Evolutionary conservation across 1,140 invertebrate species (phyloP), one percentile per base, ranked within the genome.

Genomic region (Pteromalus puparum): DNA sequence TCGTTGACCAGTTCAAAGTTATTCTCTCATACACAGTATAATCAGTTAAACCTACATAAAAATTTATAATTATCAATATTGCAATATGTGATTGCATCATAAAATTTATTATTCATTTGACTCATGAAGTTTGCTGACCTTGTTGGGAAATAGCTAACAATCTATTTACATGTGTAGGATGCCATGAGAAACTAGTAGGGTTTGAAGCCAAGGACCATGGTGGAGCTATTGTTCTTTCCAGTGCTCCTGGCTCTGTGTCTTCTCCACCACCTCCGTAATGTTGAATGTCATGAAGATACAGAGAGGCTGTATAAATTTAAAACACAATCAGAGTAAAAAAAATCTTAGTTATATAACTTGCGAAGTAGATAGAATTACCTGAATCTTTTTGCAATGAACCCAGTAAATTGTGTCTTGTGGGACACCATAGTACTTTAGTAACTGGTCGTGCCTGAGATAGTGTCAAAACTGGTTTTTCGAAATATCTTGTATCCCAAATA

Each of bases 401-500:
- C 30, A 98, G 91, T 46, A 97, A 92, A 90, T 97, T 97, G 48
- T 94, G 94, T 88, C 97, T 96, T n/a, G 97, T 98, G 12, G 97
- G 97, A 92, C 97, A 98, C 97, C 97, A 99, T 73, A 94, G 92
- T 46, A 98, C 95, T 92, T 97, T 97, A 21, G 94, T 93, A 73
- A 98, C 94, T 84, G 95, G 95, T 88, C 96, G 95, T 26, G 92
- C 93, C 87, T 97, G 96, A 81, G 94, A 94, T 75, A 97, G 92
- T 48, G 95, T 95, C 18, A 97, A 93, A 76, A 98, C 94, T 13
- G 97, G 97, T 90, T 97, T 97, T 87, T 98, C 97, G 90, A 98
- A 97, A 88, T 95, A 96, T 78, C 98, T 93, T 46, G 96, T 95
- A 92, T 99, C 98, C 98, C 98, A 99, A 72, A 99, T 94, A 73